Conservation (phyloP, 2,797 vertebrate species). For the Benthosema pterotum region DNA sequence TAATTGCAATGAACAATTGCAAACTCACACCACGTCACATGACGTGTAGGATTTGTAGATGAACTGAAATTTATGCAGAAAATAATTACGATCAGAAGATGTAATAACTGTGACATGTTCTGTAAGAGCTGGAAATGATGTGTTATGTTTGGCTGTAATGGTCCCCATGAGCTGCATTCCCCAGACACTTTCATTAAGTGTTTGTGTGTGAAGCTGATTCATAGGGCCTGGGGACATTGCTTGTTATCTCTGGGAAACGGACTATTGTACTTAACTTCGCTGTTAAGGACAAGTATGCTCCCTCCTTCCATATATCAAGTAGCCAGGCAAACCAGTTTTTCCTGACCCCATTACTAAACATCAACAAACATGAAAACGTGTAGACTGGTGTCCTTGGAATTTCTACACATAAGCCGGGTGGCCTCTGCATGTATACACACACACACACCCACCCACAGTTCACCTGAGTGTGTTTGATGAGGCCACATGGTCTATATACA, state of each 20-base stretch:
- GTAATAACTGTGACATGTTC: no score
- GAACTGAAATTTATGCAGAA: no score
- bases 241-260: neutral
- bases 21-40: no score
- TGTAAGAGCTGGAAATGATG: neutral
- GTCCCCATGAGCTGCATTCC: neutral
- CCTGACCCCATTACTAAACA: slow-evolving; percentile 25
- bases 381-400: neutral
- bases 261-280: neutral
- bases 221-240: neutral
- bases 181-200: neutral
- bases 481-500: no score
- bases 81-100: no score
- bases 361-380: neutral
- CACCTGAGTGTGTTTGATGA: neutral
- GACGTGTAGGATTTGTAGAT: no score
- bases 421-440: neutral
- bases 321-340: slow-evolving; percentile 42
- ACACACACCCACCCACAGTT: no score
- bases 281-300: neutral
- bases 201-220: neutral
- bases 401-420: neutral
- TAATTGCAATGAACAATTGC: no score
- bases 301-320: slow-evolving; percentile 11
- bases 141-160: neutral